Conservation (phyloP, 1,140 invertebrate species). For the Schlechtendalia chinensis region DNA sequence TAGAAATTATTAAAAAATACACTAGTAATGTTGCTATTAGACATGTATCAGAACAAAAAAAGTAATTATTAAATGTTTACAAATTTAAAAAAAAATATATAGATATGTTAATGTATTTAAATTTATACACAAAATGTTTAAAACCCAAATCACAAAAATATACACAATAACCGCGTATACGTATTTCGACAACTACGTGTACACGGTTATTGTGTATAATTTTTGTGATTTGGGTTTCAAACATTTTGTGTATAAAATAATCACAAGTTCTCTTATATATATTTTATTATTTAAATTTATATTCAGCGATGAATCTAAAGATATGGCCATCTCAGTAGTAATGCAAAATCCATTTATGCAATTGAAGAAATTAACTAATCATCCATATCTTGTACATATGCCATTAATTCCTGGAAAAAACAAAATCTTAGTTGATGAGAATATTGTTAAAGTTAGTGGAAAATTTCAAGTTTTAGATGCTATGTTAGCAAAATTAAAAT, state of each 20-base stretch:
- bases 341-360: slow-evolving; percentile 58
- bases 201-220: too few relatives aligned
- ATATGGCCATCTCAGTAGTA: slow-evolving; percentile 52
- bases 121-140: too few relatives aligned
- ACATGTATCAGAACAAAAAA: neutral
- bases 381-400: slow-evolving; percentile 70
- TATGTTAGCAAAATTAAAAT: slow-evolving; percentile 64
- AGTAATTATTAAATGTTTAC: slow-evolving; percentile 7
- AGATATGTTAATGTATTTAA: too few relatives aligned
- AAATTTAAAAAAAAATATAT: too few relatives aligned
- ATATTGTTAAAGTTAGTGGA: slow-evolving; percentile 64
- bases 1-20: slow-evolving; percentile 16
- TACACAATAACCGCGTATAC: too few relatives aligned
- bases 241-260: too few relatives aligned
- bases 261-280: too few relatives aligned
- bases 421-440: slow-evolving; percentile 60
- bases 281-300: too few relatives aligned
- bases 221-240: too few relatives aligned
- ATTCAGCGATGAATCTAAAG: neutral
- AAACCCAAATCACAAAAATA: too few relatives aligned
- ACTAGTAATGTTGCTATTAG: slow-evolving; percentile 16
- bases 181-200: too few relatives aligned
- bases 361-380: slow-evolving; percentile 68
- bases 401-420: slow-evolving; percentile 58
- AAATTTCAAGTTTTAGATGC: slow-evolving; percentile 71